phyloP scores from a whole-genome alignment of 2,888 invertebrate genomes.

The Scelioninae gen. 2 region DNA sequence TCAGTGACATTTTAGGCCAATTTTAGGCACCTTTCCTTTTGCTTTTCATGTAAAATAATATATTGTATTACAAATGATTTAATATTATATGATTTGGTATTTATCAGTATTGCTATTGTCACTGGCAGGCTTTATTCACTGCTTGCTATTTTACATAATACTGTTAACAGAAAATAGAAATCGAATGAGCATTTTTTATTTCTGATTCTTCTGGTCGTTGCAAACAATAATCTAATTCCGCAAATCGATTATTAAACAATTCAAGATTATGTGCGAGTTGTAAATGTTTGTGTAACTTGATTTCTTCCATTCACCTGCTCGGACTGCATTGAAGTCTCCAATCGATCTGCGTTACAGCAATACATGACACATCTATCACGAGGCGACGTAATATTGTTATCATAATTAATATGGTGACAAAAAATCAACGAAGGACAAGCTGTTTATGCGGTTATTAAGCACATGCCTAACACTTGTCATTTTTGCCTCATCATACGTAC shows the following conservation, averaged over 20 bases:
- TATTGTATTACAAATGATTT: too few relatives aligned
- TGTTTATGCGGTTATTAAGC: constrained; percentile 46
- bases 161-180: neutral
- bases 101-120: too few relatives aligned
- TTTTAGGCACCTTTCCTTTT: too few relatives aligned
- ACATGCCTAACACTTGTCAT: constrained; percentile 32
- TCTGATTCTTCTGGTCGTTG: neutral
- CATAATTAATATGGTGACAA: constrained; percentile 46
- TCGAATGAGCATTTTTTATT: constrained; percentile 6
- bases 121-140: too few relatives aligned
- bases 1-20: too few relatives aligned
- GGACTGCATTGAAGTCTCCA: constrained; percentile 17
- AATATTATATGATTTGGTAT: too few relatives aligned
- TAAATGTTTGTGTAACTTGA: constrained; percentile 15
- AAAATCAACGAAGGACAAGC: constrained; percentile 48
- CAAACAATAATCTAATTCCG: neutral
- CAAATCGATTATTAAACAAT: constrained; percentile 16
- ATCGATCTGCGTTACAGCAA: neutral
- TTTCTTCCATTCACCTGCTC: constrained; percentile 12
- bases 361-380: constrained; percentile 5
- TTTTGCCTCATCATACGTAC: constrained; percentile 42
- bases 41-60: too few relatives aligned
- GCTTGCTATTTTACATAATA: neutral
- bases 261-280: constrained; percentile 3
- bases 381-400: constrained; percentile 34